Conservation (phyloP, 2,797 vertebrate genomes). For the Chelonia mydas region DNA sequence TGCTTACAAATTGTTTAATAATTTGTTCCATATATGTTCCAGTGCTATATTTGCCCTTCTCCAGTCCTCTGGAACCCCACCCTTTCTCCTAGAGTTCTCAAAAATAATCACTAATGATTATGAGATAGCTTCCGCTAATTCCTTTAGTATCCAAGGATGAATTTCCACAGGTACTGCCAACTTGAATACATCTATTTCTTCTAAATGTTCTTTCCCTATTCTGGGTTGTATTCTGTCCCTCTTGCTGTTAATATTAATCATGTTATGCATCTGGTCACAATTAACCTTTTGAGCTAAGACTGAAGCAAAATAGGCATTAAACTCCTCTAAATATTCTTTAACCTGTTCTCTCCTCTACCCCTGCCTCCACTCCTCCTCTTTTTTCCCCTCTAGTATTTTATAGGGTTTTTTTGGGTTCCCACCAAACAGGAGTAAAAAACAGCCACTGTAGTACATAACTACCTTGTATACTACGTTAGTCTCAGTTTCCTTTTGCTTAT, state of each 20-base stretch:
- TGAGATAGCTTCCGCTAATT: not conserved
- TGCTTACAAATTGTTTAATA: not conserved
- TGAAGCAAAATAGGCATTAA: not conserved
- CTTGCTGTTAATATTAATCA: not conserved
- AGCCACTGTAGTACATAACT: not conserved
- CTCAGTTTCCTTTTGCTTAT: not conserved
- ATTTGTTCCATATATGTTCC: not conserved
- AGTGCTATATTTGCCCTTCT: not conserved
- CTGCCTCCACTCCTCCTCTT: not conserved
- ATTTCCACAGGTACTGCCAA: not conserved
- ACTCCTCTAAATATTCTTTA: not conserved
- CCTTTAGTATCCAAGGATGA: not conserved
- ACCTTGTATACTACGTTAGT: not conserved
- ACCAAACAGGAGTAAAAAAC: not conserved
- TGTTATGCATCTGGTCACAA: not conserved
- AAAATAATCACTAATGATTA: not conserved
- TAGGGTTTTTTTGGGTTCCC: not conserved
- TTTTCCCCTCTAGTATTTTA: not conserved
- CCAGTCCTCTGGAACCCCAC: too few relatives aligned
- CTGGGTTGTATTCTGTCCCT: not conserved
- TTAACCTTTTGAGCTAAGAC: not conserved
- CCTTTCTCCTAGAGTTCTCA: not conserved
- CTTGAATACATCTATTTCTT: not conserved
- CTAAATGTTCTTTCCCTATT: not conserved
- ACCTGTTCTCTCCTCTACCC: not conserved